Evolutionary conservation across 2,113 vertebrate genomes (phyloP), one percentile per base, ranked within the genome.

Genomic region (Takifugu flavidus): DNA sequence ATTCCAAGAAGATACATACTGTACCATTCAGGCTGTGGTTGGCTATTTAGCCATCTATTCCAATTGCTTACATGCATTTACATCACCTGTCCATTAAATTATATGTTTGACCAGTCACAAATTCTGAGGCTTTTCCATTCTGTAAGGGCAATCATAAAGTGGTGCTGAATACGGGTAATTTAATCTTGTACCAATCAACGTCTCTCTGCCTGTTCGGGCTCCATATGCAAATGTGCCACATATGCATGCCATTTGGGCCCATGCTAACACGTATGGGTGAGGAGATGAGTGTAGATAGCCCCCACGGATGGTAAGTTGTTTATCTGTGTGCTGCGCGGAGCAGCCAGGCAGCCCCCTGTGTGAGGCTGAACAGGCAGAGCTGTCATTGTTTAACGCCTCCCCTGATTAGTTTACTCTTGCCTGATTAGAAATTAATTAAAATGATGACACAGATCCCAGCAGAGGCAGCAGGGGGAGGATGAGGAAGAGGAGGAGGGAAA

Each of bases 381-480:
- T 79, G 78, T 86, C 85, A 84, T 86, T 91, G 89, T 91, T 91
- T 91, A 87, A 89, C 70, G 82, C 86, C 87, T 87, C 78, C 82
- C 74, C 82, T 90, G 89, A 91, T 91, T 91, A 91, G 90, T 90
- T 91, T 91, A 91, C 89, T 89, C 89, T 91, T 86, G 89, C 86
- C 89, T 91, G 90, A 91, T 91, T 91, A 91, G 89, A 91, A 91
- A 91, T 91, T 90, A 91, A 91, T 91, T 91, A 91, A 91, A 91
- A 91, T 88, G 89, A 91, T 91, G 90, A 91, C 90, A 91, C 89
- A 88, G 89, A 89, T 89, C 89, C 87, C 88, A 80, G 85, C 75
- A 82, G 83, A 82, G 79, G 77, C 59, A 74, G 56, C 56, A 68
- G 34, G 59, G 64, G 60, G 42, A 53, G 44, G 44, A 45, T 3